These are phyloP conservation scores for Seladonia tumulorum DNA, from an alignment of 2,888 invertebrate genomes.

Conservation along the genomic window DNA sequence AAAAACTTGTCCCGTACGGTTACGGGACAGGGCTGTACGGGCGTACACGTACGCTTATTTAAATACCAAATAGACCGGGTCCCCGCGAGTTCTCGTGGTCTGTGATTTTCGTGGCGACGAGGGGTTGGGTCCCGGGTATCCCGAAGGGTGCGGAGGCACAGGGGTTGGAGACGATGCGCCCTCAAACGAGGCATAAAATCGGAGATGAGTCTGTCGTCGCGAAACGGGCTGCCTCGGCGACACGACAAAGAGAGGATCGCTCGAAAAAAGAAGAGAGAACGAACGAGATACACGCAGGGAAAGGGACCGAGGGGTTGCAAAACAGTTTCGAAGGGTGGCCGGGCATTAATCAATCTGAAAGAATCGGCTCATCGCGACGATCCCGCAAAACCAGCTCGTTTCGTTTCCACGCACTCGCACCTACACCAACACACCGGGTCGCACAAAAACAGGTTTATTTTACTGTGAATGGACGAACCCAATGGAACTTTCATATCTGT, in stretches of 20 bases:
- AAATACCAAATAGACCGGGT: conserved; percentile 72
- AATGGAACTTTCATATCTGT: conserved; percentile 9
- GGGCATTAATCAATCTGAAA: conserved; percentile 73
- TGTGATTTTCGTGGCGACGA: conserved; percentile 69
- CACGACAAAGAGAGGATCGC: neutral
- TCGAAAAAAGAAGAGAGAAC: neutral
- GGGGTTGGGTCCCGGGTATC: neutral
- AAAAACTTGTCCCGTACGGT: conserved; percentile 58
- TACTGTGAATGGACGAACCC: neutral
- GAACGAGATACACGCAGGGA: neutral
- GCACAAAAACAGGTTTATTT: conserved; percentile 26
- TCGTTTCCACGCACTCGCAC: conserved; percentile 25
- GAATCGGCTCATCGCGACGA: conserved; percentile 56
- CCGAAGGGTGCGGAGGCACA: conserved; percentile 35
- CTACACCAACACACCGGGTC: neutral
- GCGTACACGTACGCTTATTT: conserved; percentile 67
- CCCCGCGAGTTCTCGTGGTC: conserved; percentile 64
- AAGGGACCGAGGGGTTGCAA: conserved; percentile 50
- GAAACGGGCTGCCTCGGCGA: conserved; percentile 57
- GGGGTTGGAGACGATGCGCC: conserved; percentile 50
- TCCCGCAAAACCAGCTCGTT: neutral
- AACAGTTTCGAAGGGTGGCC: conserved; percentile 67
- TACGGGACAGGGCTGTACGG: conserved; percentile 37
- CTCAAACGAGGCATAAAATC: conserved; percentile 77
- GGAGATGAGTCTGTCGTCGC: conserved; percentile 73